phyloP scores from a whole-genome alignment of 2,113 vertebrate species.

The Gallinago media region DNA sequence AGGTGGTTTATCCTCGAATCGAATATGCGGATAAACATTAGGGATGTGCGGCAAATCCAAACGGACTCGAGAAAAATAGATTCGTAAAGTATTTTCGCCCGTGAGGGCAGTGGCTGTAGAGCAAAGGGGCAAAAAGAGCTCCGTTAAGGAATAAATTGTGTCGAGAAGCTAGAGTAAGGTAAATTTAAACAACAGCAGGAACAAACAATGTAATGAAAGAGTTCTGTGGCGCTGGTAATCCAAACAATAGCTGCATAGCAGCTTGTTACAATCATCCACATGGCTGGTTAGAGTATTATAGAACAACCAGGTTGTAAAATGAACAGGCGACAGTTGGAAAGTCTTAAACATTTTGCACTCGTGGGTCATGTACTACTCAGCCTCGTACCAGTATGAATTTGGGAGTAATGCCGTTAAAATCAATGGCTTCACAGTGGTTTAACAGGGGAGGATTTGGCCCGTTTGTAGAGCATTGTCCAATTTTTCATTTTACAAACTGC shows the following conservation, averaged over 20 bases:
- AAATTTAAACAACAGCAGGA: slow-evolving; percentile 54
- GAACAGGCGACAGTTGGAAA: slow-evolving; percentile 24
- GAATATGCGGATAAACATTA: not conserved
- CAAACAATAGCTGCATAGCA: not conserved
- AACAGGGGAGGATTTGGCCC: not conserved
- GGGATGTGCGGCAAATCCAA: not conserved
- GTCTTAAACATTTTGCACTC: slow-evolving; percentile 53
- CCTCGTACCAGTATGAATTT: not conserved
- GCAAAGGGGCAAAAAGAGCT: not conserved
- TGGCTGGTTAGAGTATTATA: slow-evolving; percentile 27
- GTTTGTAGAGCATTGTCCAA: not conserved
- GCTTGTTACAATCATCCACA: slow-evolving; percentile 53
- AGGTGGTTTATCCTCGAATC: not conserved
- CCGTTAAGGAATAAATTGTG: not conserved
- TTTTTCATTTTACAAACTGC: slow-evolving; percentile 43
- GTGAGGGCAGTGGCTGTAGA: not conserved
- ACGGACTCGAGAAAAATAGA: not conserved
- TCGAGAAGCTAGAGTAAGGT: slow-evolving; percentile 6
- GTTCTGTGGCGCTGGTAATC: slow-evolving; percentile 7
- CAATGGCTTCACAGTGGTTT: not conserved
- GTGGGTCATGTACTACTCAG: slow-evolving; percentile 9
- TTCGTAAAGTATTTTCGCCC: not conserved
- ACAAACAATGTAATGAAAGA: slow-evolving; percentile 49
- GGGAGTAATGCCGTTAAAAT: slow-evolving; percentile 21
- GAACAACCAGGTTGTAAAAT: slow-evolving; percentile 38